A percentile compares a stretch with the other conserved stretches of the same genome.
phyloP scores from a whole-genome alignment of 1,140 invertebrate genomes.

The Zophobas atratus region DNA sequence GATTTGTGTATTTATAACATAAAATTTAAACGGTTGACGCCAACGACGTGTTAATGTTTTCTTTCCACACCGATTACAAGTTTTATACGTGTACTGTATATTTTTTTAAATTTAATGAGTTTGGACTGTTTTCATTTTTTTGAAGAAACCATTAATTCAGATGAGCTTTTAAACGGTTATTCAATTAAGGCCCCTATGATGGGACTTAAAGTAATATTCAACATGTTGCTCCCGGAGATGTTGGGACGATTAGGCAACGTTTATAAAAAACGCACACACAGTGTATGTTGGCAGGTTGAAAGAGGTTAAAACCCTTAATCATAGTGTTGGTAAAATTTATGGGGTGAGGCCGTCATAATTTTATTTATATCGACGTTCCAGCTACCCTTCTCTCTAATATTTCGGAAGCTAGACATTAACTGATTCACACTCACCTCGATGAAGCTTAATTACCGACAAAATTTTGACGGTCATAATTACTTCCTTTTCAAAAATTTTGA shows the following conservation, averaged over 20 bases:
- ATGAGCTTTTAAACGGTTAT: slow-evolving; percentile 43
- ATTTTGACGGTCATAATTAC: slow-evolving; percentile 11
- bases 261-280: slow-evolving; percentile 46
- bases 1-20: slow-evolving; percentile 26
- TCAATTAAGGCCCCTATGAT: slow-evolving; percentile 29
- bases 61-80: slow-evolving; percentile 31
- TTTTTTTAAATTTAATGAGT: slow-evolving; percentile 40
- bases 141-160: slow-evolving; percentile 41
- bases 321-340: slow-evolving; percentile 55
- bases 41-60: slow-evolving; percentile 40
- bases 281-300: slow-evolving; percentile 46
- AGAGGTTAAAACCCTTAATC: slow-evolving; percentile 54
- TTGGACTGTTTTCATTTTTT: slow-evolving; percentile 33
- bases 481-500: slow-evolving; percentile 4
- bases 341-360: slow-evolving; percentile 52
- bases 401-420: slow-evolving; percentile 44
- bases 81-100: slow-evolving; percentile 35
- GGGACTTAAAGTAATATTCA: slow-evolving; percentile 14
- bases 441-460: slow-evolving; percentile 8
- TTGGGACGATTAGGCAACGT: slow-evolving; percentile 26
- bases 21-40: slow-evolving; percentile 29
- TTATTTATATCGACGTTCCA: slow-evolving; percentile 57
- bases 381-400: slow-evolving; percentile 47
- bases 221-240: slow-evolving; percentile 42
- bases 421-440: slow-evolving; percentile 33